phyloP scores from a whole-genome alignment of 2,888 invertebrate species.

The Stenodera caucasica region DNA sequence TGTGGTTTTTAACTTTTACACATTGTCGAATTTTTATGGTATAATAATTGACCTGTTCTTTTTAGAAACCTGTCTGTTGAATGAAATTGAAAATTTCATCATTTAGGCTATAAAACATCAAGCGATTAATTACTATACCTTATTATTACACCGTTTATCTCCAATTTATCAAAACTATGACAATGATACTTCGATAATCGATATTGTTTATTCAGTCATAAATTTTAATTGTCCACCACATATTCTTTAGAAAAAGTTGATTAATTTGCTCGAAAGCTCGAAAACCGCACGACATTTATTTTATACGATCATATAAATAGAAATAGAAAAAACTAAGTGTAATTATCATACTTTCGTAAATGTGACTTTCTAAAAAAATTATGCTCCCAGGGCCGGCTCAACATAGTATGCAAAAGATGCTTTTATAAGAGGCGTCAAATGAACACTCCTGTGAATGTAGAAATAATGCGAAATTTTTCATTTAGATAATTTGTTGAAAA shows the following conservation, averaged over 20 bases:
- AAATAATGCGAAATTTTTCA: too few relatives aligned
- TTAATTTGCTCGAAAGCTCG: slow-evolving; percentile 15
- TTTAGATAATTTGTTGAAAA: too few relatives aligned
- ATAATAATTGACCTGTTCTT: neutral
- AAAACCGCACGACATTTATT: neutral
- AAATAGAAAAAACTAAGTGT: slow-evolving; percentile 4
- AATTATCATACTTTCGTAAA: slow-evolving; percentile 20
- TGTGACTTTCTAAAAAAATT: slow-evolving; percentile 19
- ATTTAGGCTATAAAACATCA: neutral
- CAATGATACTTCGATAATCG: too few relatives aligned
- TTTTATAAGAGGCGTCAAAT: too few relatives aligned
- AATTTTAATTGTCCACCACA: neutral
- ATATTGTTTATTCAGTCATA: too few relatives aligned
- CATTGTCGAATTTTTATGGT: neutral
- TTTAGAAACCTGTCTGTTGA: neutral
- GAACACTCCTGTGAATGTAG: too few relatives aligned
- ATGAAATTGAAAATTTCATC: neutral
- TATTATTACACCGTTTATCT: too few relatives aligned
- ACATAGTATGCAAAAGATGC: too few relatives aligned
- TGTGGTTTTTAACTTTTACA: too few relatives aligned
- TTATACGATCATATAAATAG: neutral
- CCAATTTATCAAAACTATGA: slow-evolving; percentile 11
- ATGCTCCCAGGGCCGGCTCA: too few relatives aligned
- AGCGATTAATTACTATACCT: neutral
- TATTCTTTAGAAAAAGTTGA: slow-evolving; percentile 13